Evolutionary conservation across 2,797 vertebrate genomes (phyloP).

Genomic region (Tenualosa thibaudeaui): DNA sequence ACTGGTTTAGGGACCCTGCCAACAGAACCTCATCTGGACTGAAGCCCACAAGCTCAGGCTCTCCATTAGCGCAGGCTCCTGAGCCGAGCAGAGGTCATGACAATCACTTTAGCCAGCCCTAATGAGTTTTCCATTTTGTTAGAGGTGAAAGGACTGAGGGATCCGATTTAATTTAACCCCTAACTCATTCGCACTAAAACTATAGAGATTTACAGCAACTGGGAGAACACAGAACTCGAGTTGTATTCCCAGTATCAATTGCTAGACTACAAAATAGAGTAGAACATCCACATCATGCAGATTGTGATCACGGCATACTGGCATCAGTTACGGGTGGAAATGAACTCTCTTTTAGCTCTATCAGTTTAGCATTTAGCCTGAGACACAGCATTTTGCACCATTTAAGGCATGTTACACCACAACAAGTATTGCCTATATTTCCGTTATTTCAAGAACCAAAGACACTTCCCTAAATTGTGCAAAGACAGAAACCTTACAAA

Average conservation of each 20-base stretch:
- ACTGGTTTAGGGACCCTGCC: not conserved
- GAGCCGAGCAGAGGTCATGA: not conserved
- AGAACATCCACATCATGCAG: no score
- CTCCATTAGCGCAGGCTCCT: not conserved
- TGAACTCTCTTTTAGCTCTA: not conserved
- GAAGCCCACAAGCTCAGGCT: not conserved
- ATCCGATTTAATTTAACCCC: not conserved
- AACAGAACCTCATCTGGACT: not conserved
- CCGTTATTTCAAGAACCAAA: constrained; percentile 25
- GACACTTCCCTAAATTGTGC: constrained; percentile 27
- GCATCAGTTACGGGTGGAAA: not conserved
- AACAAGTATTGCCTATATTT: constrained; percentile 14
- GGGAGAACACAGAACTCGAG: not conserved
- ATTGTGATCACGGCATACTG: not conserved
- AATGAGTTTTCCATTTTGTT: constrained; percentile 50
- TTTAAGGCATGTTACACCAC: not conserved
- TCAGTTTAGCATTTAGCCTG: not conserved
- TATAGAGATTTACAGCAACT: not conserved
- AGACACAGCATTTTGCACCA: not conserved
- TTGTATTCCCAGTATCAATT: not conserved
- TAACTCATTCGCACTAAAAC: not conserved
- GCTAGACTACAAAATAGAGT: not conserved
- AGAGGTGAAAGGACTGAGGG: not conserved
- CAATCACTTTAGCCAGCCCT: constrained; percentile 29
- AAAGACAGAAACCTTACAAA: not conserved